Base-by-base conservation (phyloP, 2,888 invertebrate genomes). In the Calameuta idolon region DNA sequence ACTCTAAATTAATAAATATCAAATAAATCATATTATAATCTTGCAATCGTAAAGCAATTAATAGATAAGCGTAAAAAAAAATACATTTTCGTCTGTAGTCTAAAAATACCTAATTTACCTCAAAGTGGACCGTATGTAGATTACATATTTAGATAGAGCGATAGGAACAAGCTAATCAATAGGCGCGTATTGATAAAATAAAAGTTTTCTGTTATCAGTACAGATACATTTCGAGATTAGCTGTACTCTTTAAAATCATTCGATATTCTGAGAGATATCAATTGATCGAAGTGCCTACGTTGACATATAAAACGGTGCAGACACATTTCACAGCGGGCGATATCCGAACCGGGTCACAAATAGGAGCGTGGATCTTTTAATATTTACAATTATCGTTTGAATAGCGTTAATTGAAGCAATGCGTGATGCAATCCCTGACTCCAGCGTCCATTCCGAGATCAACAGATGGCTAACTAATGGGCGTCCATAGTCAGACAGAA, bases 351-450 rank as follows among this genome's bases (percentile, higher is more conserved):
- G 71, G 23, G 71, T 34, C 71, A 12, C 31, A 31, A 31, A 12
- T 9, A 15, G 5, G 71, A 31, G 12, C 31, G 71, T 23, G 12
- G 71, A 31, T 31, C 33, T 34, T 34, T 34, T 31, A 34, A 74
- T 77, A 76, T 81, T 78, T 79, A 81, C 79, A 79, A 79, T 78
- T 69, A 34, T 76, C 71, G 77, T 79, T 77, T 79, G 76, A 80
- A 81, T 82, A 76, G 74, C 74, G 75, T 78, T 80, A 83, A 83
- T 83, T 81, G 81, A 81, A 77, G 79, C 79, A 76, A 76, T 69
- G 77, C 77, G 80, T 73, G 80, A 79, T 76, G n/a, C 55, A 34
- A 34, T 78, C 77, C 81, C 77, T 79, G 75, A 76, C 73, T 31
- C 78, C 55, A 71, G 35, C 34, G 23, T 71, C n/a, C 37, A 69